phyloP scores from a whole-genome alignment of 2,113 vertebrate genomes.

The Oreochromis tanganicae region DNA sequence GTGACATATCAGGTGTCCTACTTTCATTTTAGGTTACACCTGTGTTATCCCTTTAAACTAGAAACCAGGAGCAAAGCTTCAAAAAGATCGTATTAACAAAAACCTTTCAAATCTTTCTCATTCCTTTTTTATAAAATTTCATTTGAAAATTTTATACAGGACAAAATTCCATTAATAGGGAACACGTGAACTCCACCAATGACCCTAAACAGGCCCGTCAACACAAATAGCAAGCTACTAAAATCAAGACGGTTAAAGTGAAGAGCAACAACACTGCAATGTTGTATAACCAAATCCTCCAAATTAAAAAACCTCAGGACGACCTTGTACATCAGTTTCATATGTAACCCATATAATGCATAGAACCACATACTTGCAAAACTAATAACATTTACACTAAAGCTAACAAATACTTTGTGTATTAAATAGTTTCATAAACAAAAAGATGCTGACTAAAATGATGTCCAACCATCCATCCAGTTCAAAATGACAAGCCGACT shows the following conservation, averaged over 20 bases:
- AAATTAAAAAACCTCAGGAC: background rate
- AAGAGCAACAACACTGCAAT: background rate
- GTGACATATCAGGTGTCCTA: background rate
- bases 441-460: fast-evolving
- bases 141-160: background rate
- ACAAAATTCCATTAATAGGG: background rate
- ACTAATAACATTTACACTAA: background rate
- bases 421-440: background rate
- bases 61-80: background rate
- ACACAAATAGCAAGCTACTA: background rate
- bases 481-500: background rate
- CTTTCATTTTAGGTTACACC: background rate
- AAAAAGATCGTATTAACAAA: background rate
- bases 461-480: background rate
- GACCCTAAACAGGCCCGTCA: background rate
- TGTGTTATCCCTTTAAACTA: background rate
- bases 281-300: background rate
- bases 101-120: background rate
- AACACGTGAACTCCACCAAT: background rate
- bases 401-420: background rate
- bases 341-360: background rate
- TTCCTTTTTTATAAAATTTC: background rate
- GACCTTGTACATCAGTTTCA: background rate
- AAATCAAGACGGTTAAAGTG: background rate
- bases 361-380: background rate